Evolutionary conservation across 64 coral and sea anemone genomes (phyloP), one percentile per base, ranked within the genome.

Genomic region (Montipora cactus): DNA sequence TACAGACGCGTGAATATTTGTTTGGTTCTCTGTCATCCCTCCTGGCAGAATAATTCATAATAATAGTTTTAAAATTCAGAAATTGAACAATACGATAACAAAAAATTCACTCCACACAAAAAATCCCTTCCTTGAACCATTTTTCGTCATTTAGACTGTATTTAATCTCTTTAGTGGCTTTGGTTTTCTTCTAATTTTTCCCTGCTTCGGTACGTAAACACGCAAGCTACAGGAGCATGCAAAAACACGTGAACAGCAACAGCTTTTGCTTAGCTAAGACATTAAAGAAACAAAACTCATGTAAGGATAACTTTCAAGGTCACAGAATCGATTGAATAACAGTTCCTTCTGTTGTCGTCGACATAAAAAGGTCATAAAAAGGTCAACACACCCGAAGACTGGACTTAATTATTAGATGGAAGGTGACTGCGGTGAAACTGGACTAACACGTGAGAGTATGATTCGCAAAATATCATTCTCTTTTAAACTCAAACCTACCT

Each of bases 81-180:
- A 57, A 57, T 57, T 57, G 52, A 57, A 57, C 52, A 57, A 2
- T 57, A 57, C 52, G 52, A 23, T 57, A 2, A 2, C 64, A 23
- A 23, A 23, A 23, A 23, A 67, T 0, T 16, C 12, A 67, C 11
- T 67, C 64, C 64, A 13, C 18, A 23, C 22, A 23, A 23, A 23
- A 23, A 23, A 16, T 19, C 52, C 4, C 4, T 57, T 57, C 25
- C 25, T 28, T 28, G 25, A 28, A 20, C 7, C 71, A 74, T 5
- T 74, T 74, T 20, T 57, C 52, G 1, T 57, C 4, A 22, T 22
- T 74, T 74, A 44, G 19, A 22, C 71, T 74, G 22, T 74, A 74
- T 74, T 74, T 28, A 9, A 74, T 74, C 71, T 23, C 71, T 74
- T n/a, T 74, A 28, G 71, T 74, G 71, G 71, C 3, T 74, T 74